Percentiles rank a stretch among this genome's conserved stretches.
Conservation (phyloP, 23 tunicate species). For the Styela clava region DNA sequence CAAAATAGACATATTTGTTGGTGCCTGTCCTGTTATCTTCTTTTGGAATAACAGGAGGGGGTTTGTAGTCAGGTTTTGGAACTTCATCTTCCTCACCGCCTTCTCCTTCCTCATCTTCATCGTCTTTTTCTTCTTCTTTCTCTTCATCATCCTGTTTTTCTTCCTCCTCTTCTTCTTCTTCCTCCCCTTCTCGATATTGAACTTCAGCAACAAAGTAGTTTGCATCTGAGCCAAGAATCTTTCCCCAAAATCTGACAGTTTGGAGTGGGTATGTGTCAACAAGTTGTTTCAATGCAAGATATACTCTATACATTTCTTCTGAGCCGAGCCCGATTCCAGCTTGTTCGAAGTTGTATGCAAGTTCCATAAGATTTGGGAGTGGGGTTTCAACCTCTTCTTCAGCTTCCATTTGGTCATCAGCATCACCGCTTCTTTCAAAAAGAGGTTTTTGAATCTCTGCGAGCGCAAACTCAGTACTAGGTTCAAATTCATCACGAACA, state of each 20-base stretch:
- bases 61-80: slow-evolving; percentile 96
- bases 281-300: slow-evolving; percentile 86
- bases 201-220: slow-evolving; percentile 92
- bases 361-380: slow-evolving; percentile 90
- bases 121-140: slow-evolving; percentile 75
- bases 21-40: slow-evolving; percentile 86
- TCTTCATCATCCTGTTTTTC: slow-evolving; percentile 78
- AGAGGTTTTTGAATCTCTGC: slow-evolving; percentile 87
- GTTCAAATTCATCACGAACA: slow-evolving; percentile 82
- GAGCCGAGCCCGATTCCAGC: slow-evolving; percentile 91
- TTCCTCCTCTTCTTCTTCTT: slow-evolving; percentile 96
- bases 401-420: slow-evolving; percentile 88
- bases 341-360: slow-evolving; percentile 82
- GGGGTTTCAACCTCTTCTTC: slow-evolving; percentile 96
- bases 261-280: slow-evolving; percentile 95
- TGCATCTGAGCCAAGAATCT: slow-evolving; percentile 81
- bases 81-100: slow-evolving; percentile 84
- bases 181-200: slow-evolving; percentile 97
- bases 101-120: slow-evolving; percentile 94
- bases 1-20: slow-evolving; percentile 96
- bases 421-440: slow-evolving; percentile 75
- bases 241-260: slow-evolving; percentile 98
- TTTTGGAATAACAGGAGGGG: slow-evolving; percentile 95
- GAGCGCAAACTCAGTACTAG: slow-evolving; percentile 74
- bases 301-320: slow-evolving; percentile 83